Percentiles rank a stretch among this genome's conserved stretches.
phyloP scores from a whole-genome alignment of 2,888 invertebrate species.

The Cheilosia impressa region DNA sequence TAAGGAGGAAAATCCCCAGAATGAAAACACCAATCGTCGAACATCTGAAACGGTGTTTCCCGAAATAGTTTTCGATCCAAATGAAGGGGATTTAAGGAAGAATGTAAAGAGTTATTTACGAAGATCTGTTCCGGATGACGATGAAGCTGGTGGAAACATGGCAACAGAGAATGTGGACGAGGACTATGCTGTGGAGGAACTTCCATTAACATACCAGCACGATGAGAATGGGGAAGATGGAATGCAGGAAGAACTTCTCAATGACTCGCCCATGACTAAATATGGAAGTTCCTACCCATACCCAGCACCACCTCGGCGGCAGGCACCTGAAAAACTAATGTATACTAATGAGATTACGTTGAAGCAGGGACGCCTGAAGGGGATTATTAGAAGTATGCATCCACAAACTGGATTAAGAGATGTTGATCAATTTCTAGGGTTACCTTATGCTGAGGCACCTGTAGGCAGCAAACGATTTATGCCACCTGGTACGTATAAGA shows the following conservation, averaged over 20 bases:
- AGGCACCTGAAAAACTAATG: slow-evolving; percentile 82
- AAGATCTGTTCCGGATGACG: background rate
- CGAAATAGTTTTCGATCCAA: slow-evolving; percentile 26
- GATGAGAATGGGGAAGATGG: background rate
- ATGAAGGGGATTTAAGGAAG: slow-evolving; percentile 13
- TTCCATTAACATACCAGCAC: slow-evolving; percentile 30
- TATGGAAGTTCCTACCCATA: slow-evolving; percentile 61
- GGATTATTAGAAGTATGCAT: slow-evolving; percentile 87
- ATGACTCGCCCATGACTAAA: slow-evolving; percentile 70
- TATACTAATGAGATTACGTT: slow-evolving; percentile 87
- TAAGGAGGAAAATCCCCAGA: slow-evolving; percentile 2
- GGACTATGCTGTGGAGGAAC: slow-evolving; percentile 39
- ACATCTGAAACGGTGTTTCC: slow-evolving; percentile 27
- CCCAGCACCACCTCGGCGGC: slow-evolving; percentile 79
- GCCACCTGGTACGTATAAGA: slow-evolving; percentile 88
- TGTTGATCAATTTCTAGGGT: slow-evolving; percentile 90
- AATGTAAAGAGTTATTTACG: slow-evolving; percentile 32
- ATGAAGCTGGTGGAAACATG: slow-evolving; percentile 36
- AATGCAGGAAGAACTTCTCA: slow-evolving; percentile 35
- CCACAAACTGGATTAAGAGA: slow-evolving; percentile 86
- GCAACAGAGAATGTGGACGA: slow-evolving; percentile 19
- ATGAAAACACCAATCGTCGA: background rate
- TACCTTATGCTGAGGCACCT: slow-evolving; percentile 93
- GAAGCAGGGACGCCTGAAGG: slow-evolving; percentile 88
- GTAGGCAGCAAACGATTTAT: slow-evolving; percentile 90